Conservation (phyloP, 2,888 invertebrate species). For the Ditula angustiorana region DNA sequence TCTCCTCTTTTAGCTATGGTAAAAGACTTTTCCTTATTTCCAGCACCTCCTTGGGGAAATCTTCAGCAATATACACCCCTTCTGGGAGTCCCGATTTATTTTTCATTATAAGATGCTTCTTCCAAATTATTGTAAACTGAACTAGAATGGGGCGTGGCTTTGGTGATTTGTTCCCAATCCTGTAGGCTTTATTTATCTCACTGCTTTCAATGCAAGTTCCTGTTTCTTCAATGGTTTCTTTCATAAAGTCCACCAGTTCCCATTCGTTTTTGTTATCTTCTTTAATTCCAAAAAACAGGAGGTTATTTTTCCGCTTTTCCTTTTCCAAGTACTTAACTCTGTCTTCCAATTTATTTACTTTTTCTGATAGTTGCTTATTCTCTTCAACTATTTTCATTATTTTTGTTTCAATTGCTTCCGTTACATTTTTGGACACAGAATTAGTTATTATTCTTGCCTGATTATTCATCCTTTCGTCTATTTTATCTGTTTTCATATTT, state of each 20-base stretch:
- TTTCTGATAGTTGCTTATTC: neutral
- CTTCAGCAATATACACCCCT: neutral
- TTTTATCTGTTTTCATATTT: too few relatives aligned
- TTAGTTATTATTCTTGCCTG: neutral
- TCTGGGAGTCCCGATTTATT: neutral
- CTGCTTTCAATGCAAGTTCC: neutral
- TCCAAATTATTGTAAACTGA: neutral
- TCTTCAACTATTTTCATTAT: neutral
- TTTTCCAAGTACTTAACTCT: neutral
- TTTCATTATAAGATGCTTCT: neutral
- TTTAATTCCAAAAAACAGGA: constrained; percentile 5
- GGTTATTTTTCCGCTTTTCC: neutral
- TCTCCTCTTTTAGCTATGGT: neutral
- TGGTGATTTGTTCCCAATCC: neutral
- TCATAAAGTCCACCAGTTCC: neutral
- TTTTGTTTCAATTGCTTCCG: neutral
- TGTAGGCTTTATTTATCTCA: neutral
- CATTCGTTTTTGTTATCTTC: constrained; percentile 21
- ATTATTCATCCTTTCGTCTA: neutral
- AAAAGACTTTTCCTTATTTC: neutral
- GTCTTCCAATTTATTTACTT: neutral
- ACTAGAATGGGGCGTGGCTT: neutral
- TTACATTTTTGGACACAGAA: neutral
- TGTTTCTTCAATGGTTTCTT: neutral
- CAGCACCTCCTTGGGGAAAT: neutral